Base-by-base conservation (phyloP, 2,888 invertebrate species). In the Hylaea fasciaria region DNA sequence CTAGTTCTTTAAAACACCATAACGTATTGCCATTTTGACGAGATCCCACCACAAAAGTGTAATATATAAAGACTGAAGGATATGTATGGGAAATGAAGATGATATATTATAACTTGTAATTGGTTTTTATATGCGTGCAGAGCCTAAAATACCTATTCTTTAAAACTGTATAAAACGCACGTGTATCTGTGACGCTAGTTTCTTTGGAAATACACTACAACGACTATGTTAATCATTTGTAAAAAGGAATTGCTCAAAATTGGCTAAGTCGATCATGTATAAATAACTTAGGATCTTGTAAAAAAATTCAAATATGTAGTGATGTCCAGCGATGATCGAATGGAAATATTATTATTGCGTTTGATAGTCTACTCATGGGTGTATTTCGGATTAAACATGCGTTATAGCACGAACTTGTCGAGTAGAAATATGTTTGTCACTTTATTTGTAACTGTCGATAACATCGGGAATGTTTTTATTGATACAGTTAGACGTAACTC, bases 51-150 rank as follows among this genome's bases (percentile, higher is more conserved):
- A 74, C 73, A 52, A 54, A 40, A 67, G 71, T 73, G 71, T 71
- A 73, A 65, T 43, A 77, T 43, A 77, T 76, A 81, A 87, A 87
- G 87, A 87, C 87, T 87, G 86, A 87, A 77, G 77, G 77, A 68
- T 73, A 73, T 76, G 73, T 63, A 68, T 78, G 77, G 66, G 69
- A 71, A 72, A 76, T 71, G 70, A 71, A 72, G 65, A 69, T 63
- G 69, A 69, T 65, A 65, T 77, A 28, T 64, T 70, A 65, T n/a
- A n/a, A n/a, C n/a, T 47, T 65, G 57, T 64, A 72, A 76, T 76
- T 79, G 78, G 76, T 73, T 80, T 35, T 78, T 77, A 62, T 68
- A 64, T 62, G 72, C 56, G 70, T 32, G 32, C 32, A 10, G 32
- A 77, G 76, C 75, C 77, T 75, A 74, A 49, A 70, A 63, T 70